Conservation (phyloP, 2,888 invertebrate species). For the Apamea crenata region DNA sequence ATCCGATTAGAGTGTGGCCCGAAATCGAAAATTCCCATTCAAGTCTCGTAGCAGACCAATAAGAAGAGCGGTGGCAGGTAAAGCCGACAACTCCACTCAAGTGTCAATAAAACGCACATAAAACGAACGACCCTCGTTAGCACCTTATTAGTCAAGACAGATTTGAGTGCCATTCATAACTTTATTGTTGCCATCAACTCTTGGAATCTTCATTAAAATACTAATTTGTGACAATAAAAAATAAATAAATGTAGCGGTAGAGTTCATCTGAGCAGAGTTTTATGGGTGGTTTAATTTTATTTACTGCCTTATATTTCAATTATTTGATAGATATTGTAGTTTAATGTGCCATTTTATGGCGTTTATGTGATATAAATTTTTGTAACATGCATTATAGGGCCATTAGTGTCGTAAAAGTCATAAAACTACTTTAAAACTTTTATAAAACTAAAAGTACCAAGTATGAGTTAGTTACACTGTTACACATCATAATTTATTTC, state of each 20-base stretch:
- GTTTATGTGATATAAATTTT: conserved; percentile 52
- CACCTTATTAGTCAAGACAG: conserved; percentile 86
- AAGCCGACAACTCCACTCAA: conserved; percentile 76
- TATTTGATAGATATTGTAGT: conserved; percentile 57
- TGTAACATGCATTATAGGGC: conserved; percentile 39
- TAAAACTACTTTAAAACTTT: conserved; percentile 32
- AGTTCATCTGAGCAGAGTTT: conserved; percentile 59
- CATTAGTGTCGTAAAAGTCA: conserved; percentile 40
- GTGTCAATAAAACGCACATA: conserved; percentile 88
- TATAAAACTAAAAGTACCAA: conserved; percentile 20
- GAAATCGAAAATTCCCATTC: conserved; percentile 66
- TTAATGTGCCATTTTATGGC: conserved; percentile 60
- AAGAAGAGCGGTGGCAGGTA: conserved; percentile 80
- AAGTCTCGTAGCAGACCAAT: conserved; percentile 81
- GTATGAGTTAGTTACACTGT: conserved; percentile 20
- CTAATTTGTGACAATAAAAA: conserved; percentile 76
- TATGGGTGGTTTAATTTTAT: conserved; percentile 63
- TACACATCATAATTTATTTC: conserved; percentile 16
- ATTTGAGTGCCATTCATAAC: conserved; percentile 84
- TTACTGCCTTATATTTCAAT: conserved; percentile 58
- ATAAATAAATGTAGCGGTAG: conserved; percentile 67
- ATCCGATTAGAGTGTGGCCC: conserved; percentile 46
- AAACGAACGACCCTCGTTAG: conserved; percentile 88
- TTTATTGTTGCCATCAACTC: conserved; percentile 82
- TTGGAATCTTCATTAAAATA: conserved; percentile 75